Conservation (phyloP, 2,888 invertebrate species). For the Lypha dubia region DNA sequence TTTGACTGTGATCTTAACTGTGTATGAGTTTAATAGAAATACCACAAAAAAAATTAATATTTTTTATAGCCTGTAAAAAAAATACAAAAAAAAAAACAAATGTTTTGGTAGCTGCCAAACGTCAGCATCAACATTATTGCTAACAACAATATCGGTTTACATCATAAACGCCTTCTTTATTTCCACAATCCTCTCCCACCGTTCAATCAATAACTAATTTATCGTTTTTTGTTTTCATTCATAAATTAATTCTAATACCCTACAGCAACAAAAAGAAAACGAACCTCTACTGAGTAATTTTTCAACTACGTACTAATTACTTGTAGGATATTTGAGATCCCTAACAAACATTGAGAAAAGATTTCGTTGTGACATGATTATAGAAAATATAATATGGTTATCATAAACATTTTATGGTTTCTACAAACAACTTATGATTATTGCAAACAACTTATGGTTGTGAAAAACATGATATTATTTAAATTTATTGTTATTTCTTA, state of each 20-base stretch:
- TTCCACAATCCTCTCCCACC: constrained; percentile 15
- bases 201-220: constrained; percentile 2
- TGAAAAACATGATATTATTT: no score
- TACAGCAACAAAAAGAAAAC: neutral
- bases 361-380: no score
- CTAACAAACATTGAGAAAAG: no score
- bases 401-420: no score
- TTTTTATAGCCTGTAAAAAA: neutral
- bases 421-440: no score
- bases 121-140: constrained; percentile 8
- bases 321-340: no score
- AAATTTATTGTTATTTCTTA: no score
- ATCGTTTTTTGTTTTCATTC: neutral
- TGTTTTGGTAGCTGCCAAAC: constrained; percentile 16
- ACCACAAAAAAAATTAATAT: neutral
- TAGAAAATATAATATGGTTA: no score
- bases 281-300: no score
- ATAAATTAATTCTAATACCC: neutral
- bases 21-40: constrained; percentile 3
- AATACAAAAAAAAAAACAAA: constrained; percentile 8
- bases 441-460: no score
- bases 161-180: constrained; percentile 61
- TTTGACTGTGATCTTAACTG: neutral
- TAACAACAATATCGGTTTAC: constrained; percentile 61
- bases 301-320: no score